Conservation (phyloP, 2,113 vertebrate species). For the Lycaon pictus region DNA sequence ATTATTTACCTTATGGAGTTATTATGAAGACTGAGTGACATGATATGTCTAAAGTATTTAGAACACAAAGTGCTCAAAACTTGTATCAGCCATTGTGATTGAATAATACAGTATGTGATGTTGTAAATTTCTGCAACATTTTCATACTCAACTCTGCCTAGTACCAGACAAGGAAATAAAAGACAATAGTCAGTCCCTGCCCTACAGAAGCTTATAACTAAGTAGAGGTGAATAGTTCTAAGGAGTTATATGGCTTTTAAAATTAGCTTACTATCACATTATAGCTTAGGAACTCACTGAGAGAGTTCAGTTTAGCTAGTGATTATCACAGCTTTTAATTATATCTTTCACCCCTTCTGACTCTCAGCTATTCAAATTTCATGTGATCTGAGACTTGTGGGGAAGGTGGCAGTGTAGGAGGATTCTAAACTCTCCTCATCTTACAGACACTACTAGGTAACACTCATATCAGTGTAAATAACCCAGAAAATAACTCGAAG, state of each 20-base stretch:
- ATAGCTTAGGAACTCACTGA: slow-evolving; percentile 32
- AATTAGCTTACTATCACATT: slow-evolving; percentile 49
- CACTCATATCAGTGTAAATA: neutral
- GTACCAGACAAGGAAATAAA: neutral
- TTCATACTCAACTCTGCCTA: neutral
- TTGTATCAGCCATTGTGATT: slow-evolving; percentile 40
- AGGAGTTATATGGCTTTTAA: slow-evolving; percentile 42
- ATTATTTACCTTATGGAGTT: neutral
- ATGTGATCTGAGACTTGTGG: neutral
- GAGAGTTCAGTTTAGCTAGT: slow-evolving; percentile 48
- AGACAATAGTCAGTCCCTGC: neutral
- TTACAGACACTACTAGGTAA: neutral
- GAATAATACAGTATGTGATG: neutral
- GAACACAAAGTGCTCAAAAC: slow-evolving; percentile 27
- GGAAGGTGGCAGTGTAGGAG: neutral
- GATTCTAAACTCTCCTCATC: neutral
- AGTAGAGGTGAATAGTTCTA: slow-evolving; percentile 17
- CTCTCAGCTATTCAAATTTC: slow-evolving; percentile 33
- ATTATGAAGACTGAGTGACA: neutral
- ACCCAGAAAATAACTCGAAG: neutral
- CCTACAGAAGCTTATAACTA: neutral
- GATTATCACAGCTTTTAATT: slow-evolving; percentile 65
- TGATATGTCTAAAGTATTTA: slow-evolving; percentile 8
- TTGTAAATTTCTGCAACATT: neutral
- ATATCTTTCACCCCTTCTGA: neutral